Conservation (phyloP, 2,113 vertebrate species). For the Leptobrachium ailaonicum region DNA sequence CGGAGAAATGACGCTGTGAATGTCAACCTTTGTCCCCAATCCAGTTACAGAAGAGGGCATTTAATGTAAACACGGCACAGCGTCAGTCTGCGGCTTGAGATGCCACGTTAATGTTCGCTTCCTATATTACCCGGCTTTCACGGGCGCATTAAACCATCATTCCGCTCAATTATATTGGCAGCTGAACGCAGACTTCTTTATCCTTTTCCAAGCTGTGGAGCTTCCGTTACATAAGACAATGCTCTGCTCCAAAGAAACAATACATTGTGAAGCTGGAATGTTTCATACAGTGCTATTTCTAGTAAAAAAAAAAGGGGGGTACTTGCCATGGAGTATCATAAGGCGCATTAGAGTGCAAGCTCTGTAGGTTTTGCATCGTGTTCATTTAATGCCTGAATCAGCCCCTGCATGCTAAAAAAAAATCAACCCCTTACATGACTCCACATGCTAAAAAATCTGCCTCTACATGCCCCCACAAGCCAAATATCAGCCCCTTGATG, state of each 20-base stretch:
- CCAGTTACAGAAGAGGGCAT: conserved; percentile 22
- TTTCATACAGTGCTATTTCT: not conserved
- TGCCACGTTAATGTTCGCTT: conserved; percentile 23
- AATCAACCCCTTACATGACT: no score
- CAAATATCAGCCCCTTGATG: no score
- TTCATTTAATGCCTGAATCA: no score
- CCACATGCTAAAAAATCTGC: no score
- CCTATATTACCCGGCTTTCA: conserved; percentile 17
- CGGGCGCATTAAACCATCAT: conserved; percentile 23
- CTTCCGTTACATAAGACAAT: conserved; percentile 5
- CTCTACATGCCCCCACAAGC: no score
- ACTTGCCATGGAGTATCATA: no score
- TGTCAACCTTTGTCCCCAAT: conserved; percentile 13
- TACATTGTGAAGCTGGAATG: conserved; percentile 26
- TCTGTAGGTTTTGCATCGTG: no score
- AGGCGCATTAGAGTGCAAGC: no score
- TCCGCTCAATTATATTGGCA: conserved; percentile 20
- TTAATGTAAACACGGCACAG: conserved; percentile 20
- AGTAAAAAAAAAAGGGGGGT: no score
- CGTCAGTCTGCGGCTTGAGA: not conserved
- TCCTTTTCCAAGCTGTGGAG: not conserved
- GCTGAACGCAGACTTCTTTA: not conserved
- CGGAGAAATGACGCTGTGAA: no score
- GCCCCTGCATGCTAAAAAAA: no score
- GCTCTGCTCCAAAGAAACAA: conserved; percentile 21